These are phyloP conservation scores for Pavo muticus DNA, from an alignment of 2,113 vertebrate species.

Conservation along the genomic window DNA sequence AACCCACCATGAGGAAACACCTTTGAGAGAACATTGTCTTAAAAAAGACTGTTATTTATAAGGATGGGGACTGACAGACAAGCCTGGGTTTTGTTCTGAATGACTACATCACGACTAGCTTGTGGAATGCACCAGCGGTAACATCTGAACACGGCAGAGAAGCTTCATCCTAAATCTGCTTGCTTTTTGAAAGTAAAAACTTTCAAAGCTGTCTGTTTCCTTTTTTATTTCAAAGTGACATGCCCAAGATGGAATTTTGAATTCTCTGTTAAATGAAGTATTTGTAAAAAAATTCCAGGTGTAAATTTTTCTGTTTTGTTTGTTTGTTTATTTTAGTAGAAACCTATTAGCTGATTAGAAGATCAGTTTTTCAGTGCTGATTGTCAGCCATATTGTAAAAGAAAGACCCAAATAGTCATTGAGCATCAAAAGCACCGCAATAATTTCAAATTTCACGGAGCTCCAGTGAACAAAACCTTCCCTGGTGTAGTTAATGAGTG, in stretches of 20 bases:
- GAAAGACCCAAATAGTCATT: neutral
- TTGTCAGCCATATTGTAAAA: neutral
- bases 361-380: neutral
- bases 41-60: neutral
- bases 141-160: neutral
- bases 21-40: neutral
- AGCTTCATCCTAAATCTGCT: neutral
- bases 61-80: neutral
- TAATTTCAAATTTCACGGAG: neutral
- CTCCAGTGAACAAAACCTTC: fast-evolving
- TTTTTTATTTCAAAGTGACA: neutral
- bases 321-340: neutral
- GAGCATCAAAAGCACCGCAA: fast-evolving
- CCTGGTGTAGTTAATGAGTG: fast-evolving
- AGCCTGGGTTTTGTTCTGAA: neutral
- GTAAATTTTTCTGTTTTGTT: neutral
- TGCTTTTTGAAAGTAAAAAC: neutral
- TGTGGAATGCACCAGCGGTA: neutral
- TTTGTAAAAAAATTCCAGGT: neutral
- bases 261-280: neutral
- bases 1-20: neutral
- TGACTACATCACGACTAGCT: neutral
- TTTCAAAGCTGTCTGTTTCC: neutral
- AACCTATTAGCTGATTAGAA: neutral
- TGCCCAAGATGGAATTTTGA: neutral